Conservation (phyloP, 2,888 invertebrate species). For the Campopleginae sp. region DNA sequence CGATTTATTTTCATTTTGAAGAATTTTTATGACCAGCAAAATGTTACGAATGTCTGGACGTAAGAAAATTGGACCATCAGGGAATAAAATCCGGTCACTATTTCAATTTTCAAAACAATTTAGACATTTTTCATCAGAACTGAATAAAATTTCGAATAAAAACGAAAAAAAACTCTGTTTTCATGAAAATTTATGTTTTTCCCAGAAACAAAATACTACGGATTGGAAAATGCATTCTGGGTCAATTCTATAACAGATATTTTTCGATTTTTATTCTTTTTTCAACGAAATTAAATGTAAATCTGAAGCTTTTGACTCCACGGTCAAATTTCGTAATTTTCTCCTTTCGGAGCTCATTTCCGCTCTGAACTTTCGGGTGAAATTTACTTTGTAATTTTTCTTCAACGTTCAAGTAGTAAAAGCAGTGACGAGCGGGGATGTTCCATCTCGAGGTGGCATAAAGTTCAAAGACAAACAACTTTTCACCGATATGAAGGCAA, state of each 20-base stretch:
- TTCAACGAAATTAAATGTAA: too few relatives aligned
- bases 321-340: background rate
- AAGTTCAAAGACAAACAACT: conserved; percentile 2
- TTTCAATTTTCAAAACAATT: too few relatives aligned
- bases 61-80: background rate
- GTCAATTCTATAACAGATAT: too few relatives aligned
- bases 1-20: background rate
- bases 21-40: background rate
- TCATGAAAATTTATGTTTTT: too few relatives aligned
- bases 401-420: background rate
- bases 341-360: background rate
- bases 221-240: too few relatives aligned
- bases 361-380: background rate
- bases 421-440: conserved; percentile 22
- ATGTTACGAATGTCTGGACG: background rate
- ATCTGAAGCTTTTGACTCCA: too few relatives aligned
- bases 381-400: background rate
- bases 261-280: too few relatives aligned
- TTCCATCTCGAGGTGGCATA: background rate
- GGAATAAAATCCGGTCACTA: too few relatives aligned
- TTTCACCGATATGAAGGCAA: conserved; percentile 2
- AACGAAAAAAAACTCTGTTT: too few relatives aligned
- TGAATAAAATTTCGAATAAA: too few relatives aligned
- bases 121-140: too few relatives aligned
- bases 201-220: too few relatives aligned